Conservation (phyloP, 2,113 vertebrate species). For the Loxodonta africana region DNA sequence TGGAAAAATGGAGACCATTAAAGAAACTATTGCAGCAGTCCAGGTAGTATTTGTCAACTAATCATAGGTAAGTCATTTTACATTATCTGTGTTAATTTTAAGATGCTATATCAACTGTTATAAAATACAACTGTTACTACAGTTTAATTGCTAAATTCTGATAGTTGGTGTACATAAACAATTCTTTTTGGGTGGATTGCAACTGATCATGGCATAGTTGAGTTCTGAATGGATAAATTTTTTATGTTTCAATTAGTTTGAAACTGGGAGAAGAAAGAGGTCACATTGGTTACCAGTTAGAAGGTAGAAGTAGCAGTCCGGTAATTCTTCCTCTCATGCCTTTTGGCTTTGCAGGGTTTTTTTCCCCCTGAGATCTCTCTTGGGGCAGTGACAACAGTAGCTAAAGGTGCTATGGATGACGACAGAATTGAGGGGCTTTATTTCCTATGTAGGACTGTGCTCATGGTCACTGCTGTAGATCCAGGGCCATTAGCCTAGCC, state of each 20-base stretch:
- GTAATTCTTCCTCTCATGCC: background rate
- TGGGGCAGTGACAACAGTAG: background rate
- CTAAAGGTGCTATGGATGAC: background rate
- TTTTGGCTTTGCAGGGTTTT: conserved; percentile 7
- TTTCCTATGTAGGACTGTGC: conserved; percentile 26
- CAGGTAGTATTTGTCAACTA: background rate
- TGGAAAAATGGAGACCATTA: background rate
- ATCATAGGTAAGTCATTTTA: background rate
- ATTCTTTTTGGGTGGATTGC: conserved; percentile 25
- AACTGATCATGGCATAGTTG: background rate
- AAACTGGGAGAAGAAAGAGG: background rate
- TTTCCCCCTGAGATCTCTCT: background rate
- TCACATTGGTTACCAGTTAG: background rate
- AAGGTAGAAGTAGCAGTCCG: background rate
- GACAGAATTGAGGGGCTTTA: background rate
- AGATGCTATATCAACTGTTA: background rate
- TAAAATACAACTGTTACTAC: background rate
- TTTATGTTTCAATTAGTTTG: background rate
- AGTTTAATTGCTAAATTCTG: conserved; percentile 28
- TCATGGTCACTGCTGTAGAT: background rate
- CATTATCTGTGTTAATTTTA: conserved; percentile 14
- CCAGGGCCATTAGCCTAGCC: background rate
- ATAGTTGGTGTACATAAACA: conserved; percentile 12
- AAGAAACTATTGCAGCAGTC: background rate
- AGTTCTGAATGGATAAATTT: background rate